A percentile compares a stretch with the other conserved stretches of the same genome.
These are phyloP conservation scores for silkworm (Bombyx mori) DNA, from an alignment of 1,140 invertebrate genomes.

Conservation along the genomic window DNA sequence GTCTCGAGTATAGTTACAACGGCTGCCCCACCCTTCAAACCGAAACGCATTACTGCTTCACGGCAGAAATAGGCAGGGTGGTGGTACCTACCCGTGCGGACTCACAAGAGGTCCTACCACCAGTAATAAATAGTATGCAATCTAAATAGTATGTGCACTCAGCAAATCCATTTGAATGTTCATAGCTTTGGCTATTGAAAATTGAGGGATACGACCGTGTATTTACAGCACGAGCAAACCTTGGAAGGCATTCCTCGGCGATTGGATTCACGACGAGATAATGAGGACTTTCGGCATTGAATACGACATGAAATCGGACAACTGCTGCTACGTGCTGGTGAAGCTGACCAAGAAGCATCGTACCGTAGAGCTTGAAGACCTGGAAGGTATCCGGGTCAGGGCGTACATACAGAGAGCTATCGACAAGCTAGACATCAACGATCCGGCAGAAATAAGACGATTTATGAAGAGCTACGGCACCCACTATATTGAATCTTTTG, in stretches of 20 bases:
- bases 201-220: background rate
- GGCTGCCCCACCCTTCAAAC: too few relatives aligned
- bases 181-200: too few relatives aligned
- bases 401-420: conserved; percentile 75
- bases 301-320: conserved; percentile 74
- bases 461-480: conserved; percentile 83
- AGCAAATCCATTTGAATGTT: too few relatives aligned
- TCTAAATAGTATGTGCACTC: too few relatives aligned
- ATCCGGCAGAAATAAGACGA: conserved; percentile 74
- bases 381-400: conserved; percentile 70
- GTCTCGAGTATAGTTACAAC: too few relatives aligned
- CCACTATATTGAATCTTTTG: conserved; percentile 81
- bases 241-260: conserved; percentile 82
- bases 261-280: conserved; percentile 76
- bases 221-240: conserved; percentile 75
- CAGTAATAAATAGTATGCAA: too few relatives aligned
- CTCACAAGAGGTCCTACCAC: too few relatives aligned
- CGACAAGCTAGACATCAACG: conserved; percentile 74
- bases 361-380: conserved; percentile 68
- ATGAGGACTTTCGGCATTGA: conserved; percentile 80
- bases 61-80: too few relatives aligned
- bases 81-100: too few relatives aligned
- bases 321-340: conserved; percentile 81
- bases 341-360: conserved; percentile 76
- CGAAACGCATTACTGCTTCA: too few relatives aligned